These are phyloP conservation scores for Brachionus rubens DNA, from an alignment of 1,140 invertebrate genomes.

Conservation along the genomic window DNA sequence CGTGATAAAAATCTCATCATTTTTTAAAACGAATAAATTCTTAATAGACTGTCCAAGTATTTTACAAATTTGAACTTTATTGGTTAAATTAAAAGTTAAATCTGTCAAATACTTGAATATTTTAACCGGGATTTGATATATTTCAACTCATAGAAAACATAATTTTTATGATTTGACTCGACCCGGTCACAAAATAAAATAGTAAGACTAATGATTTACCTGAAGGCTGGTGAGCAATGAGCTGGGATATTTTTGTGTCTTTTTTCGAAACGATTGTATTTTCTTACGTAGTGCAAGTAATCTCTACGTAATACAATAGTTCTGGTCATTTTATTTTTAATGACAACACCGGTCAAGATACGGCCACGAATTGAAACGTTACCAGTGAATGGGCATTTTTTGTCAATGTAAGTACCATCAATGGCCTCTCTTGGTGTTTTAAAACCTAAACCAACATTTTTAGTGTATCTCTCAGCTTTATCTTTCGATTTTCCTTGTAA, in stretches of 20 bases:
- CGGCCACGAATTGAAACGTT: slow-evolving; percentile 95
- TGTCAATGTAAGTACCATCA: slow-evolving; percentile 97
- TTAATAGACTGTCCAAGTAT: slow-evolving; percentile 4
- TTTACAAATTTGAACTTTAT: slow-evolving; percentile 38
- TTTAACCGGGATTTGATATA: slow-evolving; percentile 17
- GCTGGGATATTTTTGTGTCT: slow-evolving; percentile 98
- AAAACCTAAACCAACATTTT: slow-evolving; percentile 94
- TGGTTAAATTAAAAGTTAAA: slow-evolving; percentile 51
- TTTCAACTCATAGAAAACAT: not conserved
- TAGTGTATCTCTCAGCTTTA: slow-evolving; percentile 77
- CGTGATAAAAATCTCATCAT: slow-evolving; percentile 47
- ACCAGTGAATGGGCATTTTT: slow-evolving; percentile 99
- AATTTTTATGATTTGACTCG: not conserved
- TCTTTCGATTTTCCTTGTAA: slow-evolving; percentile 63
- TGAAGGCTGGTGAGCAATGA: slow-evolving; percentile 96
- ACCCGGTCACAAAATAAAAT: not conserved
- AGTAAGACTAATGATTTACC: slow-evolving; percentile 65
- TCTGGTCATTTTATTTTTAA: slow-evolving; percentile 97
- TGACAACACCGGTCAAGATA: slow-evolving; percentile 89
- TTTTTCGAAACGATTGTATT: slow-evolving; percentile 99
- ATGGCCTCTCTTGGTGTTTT: slow-evolving; percentile 97
- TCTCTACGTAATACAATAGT: slow-evolving; percentile 96
- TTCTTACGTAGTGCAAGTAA: slow-evolving; percentile 94
- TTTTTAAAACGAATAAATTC: not conserved
- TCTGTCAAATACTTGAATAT: not conserved